Evolutionary conservation across 2,113 vertebrate genomes (phyloP), one percentile per base, ranked within the genome.

Genomic region (Mus musculus): DNA sequence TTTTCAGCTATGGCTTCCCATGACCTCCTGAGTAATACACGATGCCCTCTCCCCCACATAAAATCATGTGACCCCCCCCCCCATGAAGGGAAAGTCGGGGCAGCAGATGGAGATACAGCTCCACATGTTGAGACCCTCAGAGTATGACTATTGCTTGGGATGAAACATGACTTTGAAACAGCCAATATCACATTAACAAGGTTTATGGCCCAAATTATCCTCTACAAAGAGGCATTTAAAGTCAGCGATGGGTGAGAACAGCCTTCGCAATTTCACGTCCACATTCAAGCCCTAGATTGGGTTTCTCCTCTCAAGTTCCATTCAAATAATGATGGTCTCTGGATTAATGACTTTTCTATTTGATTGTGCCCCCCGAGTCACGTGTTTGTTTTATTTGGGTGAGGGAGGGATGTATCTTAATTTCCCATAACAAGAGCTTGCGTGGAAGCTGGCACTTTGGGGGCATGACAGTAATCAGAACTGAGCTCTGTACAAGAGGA

Each of bases 211-310:
- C 72, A 90, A 97, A 97, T 94, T 73, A 93, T 90, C 90, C 77
- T 92, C 73, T 88, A 88, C 92, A 94, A 93, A 95, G 82, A 87
- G 91, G 92, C 92, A 92, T 95, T 97, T 93, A 93, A 97, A 97
- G 33, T 94, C 97, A 97, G 96, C 65, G 95, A 96, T 97, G 96
- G 96, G 93, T 97, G 96, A 96, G 95, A 97, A 91, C 49, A 77
- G 95, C 89, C 96, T 95, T 96, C 96, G 65, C 82, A 96, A 95
- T 88, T 90, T 96, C 96, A 89, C 59, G 75, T 97, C 96, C 93
- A 95, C 92, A 75, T 89, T 88, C 77, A 96, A 96, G 93, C 39
- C 42, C 92, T 90, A 96, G 76, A 96, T 93, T 95, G 96, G 90
- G 88, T 96, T 96, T 95, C 88, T 92, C 77, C 69, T 97, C 91